Base-by-base conservation (phyloP, 2,113 vertebrate genomes). In the Budorcas taxicolor region DNA sequence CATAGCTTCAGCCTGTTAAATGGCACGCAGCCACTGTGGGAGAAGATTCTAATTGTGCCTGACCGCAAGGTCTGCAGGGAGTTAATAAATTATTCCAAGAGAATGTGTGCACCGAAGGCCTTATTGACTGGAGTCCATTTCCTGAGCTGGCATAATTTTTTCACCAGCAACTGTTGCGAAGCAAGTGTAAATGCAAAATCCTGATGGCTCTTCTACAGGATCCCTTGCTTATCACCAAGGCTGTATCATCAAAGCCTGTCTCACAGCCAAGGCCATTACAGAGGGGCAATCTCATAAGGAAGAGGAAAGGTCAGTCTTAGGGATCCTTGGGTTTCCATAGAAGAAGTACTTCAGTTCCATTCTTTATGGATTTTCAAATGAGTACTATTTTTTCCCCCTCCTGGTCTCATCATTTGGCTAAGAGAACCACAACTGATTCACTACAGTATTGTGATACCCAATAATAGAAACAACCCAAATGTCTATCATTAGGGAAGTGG, bases 31-130 rank as follows among this genome's bases (percentile, higher is more conserved):
- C 13, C 87, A 92, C 95, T 80, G 33, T 29, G 84, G 92, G 91
- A 91, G 71, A 91, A 90, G 90, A 84, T 83, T 90, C 78, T 96
- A 84, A 97, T 85, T 97, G 86, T 53, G 43, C 80, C 97, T 94
- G 93, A 94, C 97, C 91, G 27, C 89, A 88, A 64, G 52, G 76
- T 94, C 97, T 93, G 83, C 94, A 50, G 95, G 95, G 83, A 97
- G 96, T 93, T 97, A 89, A 96, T 97, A 93, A 97, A 87, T 95
- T 90, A 90, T 96, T 97, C 96, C 80, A 87, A 87, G 86, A 94
- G 84, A 95, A 97, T 50, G 76, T 93, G 3, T 94, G 87, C 64
- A 45, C 89, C 17, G 87, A 93, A 94, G 78, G 96, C 40, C 84
- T 64, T 97, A 94, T 93, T 87, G 91, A 97, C 94, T 87, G 4